Base-by-base conservation (phyloP, 2,113 vertebrate species). In the Elephas maximus region DNA sequence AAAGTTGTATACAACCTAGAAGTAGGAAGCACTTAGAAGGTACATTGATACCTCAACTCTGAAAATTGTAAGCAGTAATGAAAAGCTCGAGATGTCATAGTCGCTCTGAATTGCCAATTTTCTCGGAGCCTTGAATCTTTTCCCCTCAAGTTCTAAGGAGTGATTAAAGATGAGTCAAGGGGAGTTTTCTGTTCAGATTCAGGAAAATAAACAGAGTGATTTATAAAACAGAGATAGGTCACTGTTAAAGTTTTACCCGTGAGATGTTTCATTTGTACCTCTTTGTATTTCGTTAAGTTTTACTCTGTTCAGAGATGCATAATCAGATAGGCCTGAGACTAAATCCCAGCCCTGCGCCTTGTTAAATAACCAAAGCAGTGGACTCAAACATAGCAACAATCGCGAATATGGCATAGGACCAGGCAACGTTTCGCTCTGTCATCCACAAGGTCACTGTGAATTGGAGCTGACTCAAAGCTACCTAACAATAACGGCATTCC, bases 201-300 rank as follows among this genome's bases (percentile, higher is more conserved):
- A 44, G 5, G 21, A 77, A 9, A 82, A 12, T 60, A 93, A 65
- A 53, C 90, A 65, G 8, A 11, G 15, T 84, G 21, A 76, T 85
- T 90, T 82, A 67, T 93, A 88, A 53, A 65, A 51, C 18, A 95
- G 82, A 53, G 45, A 37, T 76, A 88, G 12, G 51, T 90, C 90
- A 33, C 33, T 94, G 23, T 71, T 95, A 76, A 92, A 73, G 18
- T 91, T 91, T 90, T 3, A 1, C 44, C 48, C 57, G 24, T 78
- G n/a, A 82, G 37, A 24, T 60, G 23, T 26, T 94, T 96, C 48
- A 84, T 96, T 87, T 89, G 11, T 73, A 87, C 74, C 30, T 86
- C 6, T 6, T 78, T 71, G 23, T 60, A 82, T 91, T 84, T 90
- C 37, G 87, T 88, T 51, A 67, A 57, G 18, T 93, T 94, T 92